These are phyloP conservation scores for Conus canariensis DNA, from an alignment of 2,888 invertebrate species.

Conservation along the genomic window DNA sequence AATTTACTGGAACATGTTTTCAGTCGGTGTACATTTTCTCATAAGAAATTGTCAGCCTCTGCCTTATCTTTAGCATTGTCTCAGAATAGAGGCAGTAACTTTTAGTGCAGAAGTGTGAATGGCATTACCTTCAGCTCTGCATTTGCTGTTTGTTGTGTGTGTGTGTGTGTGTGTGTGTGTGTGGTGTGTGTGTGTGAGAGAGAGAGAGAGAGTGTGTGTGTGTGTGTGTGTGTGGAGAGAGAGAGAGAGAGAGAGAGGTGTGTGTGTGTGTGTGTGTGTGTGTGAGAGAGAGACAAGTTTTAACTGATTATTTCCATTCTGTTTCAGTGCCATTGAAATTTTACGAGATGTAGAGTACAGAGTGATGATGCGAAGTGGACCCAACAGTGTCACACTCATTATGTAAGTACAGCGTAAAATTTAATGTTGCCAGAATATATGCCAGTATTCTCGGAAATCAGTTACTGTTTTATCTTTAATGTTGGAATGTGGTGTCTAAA, in stretches of 20 bases:
- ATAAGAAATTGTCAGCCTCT: too few relatives aligned
- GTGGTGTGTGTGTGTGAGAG: slow-evolving; percentile 6
- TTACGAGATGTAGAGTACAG: slow-evolving; percentile 75
- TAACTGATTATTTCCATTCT: not conserved
- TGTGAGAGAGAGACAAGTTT: not conserved
- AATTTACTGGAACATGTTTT: too few relatives aligned
- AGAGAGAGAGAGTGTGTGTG: not conserved
- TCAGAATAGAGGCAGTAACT: too few relatives aligned
- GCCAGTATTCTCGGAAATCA: too few relatives aligned
- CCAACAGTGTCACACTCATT: slow-evolving; percentile 63
- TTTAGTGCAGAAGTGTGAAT: too few relatives aligned
- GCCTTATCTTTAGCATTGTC: too few relatives aligned
- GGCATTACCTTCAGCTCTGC: too few relatives aligned
- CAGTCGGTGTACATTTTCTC: too few relatives aligned
- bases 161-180: slow-evolving; percentile 5
- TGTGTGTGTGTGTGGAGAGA: not conserved
- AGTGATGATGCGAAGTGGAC: slow-evolving; percentile 62
- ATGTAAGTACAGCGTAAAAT: slow-evolving; percentile 65
- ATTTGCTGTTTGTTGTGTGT: not conserved
- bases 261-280: not conserved
- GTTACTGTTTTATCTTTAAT: too few relatives aligned
- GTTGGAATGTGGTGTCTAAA: too few relatives aligned
- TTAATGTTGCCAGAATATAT: too few relatives aligned
- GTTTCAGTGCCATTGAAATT: slow-evolving; percentile 71
- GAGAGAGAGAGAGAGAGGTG: too few relatives aligned